phyloP scores from a whole-genome alignment of 1,140 invertebrate genomes.

The Lysiphlebus fabarum region DNA sequence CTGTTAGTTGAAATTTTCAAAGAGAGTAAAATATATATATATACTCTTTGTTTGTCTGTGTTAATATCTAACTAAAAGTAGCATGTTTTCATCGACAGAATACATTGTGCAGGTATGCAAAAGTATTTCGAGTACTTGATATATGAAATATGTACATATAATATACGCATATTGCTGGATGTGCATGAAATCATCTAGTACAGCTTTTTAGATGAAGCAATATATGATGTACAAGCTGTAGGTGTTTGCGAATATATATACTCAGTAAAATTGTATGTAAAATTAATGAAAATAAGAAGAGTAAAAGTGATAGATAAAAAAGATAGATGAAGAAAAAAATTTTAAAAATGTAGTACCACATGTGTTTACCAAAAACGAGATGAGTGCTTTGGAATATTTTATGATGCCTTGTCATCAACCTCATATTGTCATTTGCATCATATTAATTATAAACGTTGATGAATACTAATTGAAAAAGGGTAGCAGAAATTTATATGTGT shows the following conservation, averaged over 20 bases:
- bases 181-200: too few species aligned
- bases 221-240: too few species aligned
- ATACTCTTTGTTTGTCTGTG: background rate
- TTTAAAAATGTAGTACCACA: background rate
- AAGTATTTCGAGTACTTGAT: constrained; percentile 42
- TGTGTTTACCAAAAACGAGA: too few species aligned
- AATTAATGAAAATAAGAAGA: background rate
- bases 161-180: too few species aligned
- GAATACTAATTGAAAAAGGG: constrained; percentile 39
- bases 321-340: background rate
- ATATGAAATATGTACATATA: too few species aligned
- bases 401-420: background rate
- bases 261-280: background rate
- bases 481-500: constrained; percentile 19
- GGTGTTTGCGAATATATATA: too few species aligned
- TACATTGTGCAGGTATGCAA: constrained; percentile 28
- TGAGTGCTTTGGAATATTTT: constrained; percentile 11
- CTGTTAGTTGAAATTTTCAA: constrained; percentile 17
- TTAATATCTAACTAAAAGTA: too few species aligned
- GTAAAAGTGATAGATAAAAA: background rate
- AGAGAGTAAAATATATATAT: background rate
- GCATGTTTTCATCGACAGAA: too few species aligned
- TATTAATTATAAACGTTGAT: constrained; percentile 42
- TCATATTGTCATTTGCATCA: constrained; percentile 4
- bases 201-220: too few species aligned